Evolutionary conservation across 2,888 invertebrate genomes (phyloP), one percentile per base, ranked within the genome.

Genomic region (Schizaphis graminum): DNA sequence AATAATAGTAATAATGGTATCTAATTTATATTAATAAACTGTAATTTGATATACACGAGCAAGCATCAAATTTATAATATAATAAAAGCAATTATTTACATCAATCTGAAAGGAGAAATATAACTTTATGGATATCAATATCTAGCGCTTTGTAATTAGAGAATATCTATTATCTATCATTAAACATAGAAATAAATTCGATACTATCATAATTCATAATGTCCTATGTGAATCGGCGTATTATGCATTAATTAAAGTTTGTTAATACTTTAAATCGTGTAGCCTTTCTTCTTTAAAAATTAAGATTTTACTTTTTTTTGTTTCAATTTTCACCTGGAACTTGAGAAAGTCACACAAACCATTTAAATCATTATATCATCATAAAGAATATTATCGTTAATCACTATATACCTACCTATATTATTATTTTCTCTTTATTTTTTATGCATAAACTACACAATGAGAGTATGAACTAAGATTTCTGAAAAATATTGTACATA

Each of bases 1-100:
- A 47, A 35, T 44, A 89, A 77, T 61, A 67, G 53, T 49, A n/a
- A 67, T 47, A 35, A 49, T 47, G 21, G 61, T 47, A n/a, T 16
- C 53, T 53, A 53, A 53, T 53, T 53, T 3, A 90, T 28, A 67
- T 44, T 47, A 8, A 49, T 7, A 91, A 91, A 91, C 85, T 85
- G 84, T 28, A 56, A 91, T 85, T 85, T 26, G 91, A 91, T 84
- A 53, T 56, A 56, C 56, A 8, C 49, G 91, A 85, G 1, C 41
- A n/a, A 91, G 24, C 44, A 56, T 56, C 85, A n/a, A 91, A n/a
- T 85, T 44, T 28, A 85, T n/a, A 85, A 56, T 28, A 85, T n/a
- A 85, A 56, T 56, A 56, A 57, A 85, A 56, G 35, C 85, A 85
- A 41, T 85, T 91, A n/a, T 90, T 67, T 44, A n/a, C 44, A 67